Evolutionary conservation across 2,113 vertebrate genomes (phyloP).

Genomic region (Chlorodrepanis virens): DNA sequence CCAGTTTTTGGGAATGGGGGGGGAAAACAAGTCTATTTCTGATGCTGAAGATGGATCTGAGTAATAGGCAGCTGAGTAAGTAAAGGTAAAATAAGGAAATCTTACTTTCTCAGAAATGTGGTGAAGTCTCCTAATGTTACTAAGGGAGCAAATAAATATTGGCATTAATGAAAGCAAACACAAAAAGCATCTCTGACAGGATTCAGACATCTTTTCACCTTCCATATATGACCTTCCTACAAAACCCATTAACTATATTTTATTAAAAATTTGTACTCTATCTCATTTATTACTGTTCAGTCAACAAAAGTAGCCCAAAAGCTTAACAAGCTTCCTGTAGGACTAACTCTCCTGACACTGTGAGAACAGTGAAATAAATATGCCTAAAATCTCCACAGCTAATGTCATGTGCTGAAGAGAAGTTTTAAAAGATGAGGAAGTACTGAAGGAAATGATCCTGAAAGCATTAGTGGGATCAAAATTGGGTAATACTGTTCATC

Average conservation of each 20-base stretch:
- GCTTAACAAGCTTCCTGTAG: background rate
- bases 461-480: background rate
- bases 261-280: background rate
- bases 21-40: background rate
- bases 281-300: background rate
- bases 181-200: background rate
- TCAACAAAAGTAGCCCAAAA: background rate
- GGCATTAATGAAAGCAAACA: background rate
- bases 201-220: background rate
- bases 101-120: background rate
- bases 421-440: background rate
- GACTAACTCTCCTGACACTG: background rate
- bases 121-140: background rate
- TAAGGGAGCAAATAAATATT: background rate
- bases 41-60: background rate
- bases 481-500: background rate
- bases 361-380: background rate
- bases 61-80: background rate
- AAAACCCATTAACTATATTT: background rate
- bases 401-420: background rate
- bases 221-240: background rate
- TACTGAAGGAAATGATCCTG: background rate
- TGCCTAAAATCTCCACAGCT: background rate
- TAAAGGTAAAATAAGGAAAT: background rate
- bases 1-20: background rate